Percentiles rank a stretch among this genome's conserved stretches.
Evolutionary conservation across 2,888 invertebrate genomes (phyloP).

Genomic region (Byasa hedistus): DNA sequence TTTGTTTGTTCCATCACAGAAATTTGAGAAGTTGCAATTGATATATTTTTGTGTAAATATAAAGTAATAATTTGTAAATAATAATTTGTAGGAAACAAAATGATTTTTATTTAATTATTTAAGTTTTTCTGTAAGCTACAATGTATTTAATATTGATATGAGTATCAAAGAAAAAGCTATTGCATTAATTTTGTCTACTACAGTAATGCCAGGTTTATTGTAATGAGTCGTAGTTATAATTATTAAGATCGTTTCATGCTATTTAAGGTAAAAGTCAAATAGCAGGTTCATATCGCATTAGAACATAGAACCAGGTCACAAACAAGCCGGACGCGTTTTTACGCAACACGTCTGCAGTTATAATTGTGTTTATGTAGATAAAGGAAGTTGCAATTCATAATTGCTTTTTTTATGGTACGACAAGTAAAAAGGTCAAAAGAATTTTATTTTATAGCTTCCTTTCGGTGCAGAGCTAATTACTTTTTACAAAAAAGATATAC

Average conservation of each 20-base stretch:
- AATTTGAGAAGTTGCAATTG: no score
- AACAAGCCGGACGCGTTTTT: slow-evolving; percentile 13
- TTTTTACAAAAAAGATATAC: not conserved
- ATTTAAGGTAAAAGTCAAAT: slow-evolving; percentile 5
- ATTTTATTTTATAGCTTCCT: not conserved
- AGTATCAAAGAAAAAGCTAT: no score
- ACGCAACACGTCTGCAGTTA: slow-evolving; percentile 16
- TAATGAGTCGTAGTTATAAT: not conserved
- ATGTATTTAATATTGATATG: no score
- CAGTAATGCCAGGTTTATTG: slow-evolving; percentile 1
- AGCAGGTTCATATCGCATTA: slow-evolving; percentile 8
- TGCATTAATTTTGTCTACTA: no score
- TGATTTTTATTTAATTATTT: no score
- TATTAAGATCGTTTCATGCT: slow-evolving; percentile 8
- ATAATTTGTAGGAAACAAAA: no score
- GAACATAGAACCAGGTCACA: slow-evolving; percentile 25
- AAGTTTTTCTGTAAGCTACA: no score
- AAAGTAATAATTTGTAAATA: no score
- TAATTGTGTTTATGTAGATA: slow-evolving; percentile 25
- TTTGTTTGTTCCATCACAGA: no score
- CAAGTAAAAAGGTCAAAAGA: slow-evolving; percentile 22
- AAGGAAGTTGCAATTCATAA: slow-evolving; percentile 23
- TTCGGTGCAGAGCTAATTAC: not conserved
- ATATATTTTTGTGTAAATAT: no score
- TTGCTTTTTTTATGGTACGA: slow-evolving; percentile 24